Conservation (phyloP, 1,140 invertebrate genomes). For the Ostrea edulis region DNA sequence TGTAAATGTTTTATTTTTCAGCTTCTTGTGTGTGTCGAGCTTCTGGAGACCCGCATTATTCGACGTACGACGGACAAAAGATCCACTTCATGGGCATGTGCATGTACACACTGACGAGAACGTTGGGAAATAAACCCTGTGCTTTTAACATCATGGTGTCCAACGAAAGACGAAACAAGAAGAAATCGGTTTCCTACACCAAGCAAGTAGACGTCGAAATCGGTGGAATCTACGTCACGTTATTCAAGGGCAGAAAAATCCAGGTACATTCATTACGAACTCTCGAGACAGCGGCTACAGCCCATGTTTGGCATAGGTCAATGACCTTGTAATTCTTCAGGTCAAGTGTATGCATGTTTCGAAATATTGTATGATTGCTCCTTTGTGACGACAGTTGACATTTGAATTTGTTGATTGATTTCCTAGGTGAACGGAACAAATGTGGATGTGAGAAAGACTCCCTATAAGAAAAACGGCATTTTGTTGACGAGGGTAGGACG, state of each 20-base stretch:
- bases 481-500: background rate
- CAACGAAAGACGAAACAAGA: constrained; percentile 22
- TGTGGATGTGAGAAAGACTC: background rate
- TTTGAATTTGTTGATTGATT: background rate
- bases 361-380: no score
- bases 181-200: constrained; percentile 19
- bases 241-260: background rate
- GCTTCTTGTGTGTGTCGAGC: constrained; percentile 92
- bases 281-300: background rate
- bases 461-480: background rate
- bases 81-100: constrained; percentile 88
- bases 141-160: constrained; percentile 26
- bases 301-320: background rate
- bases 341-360: no score
- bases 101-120: constrained; percentile 70
- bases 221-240: background rate
- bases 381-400: background rate
- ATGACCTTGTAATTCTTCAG: background rate
- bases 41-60: constrained; percentile 94
- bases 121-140: constrained; percentile 41
- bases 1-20: constrained; percentile 64
- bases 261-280: background rate
- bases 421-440: background rate
- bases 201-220: constrained; percentile 22
- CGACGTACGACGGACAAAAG: constrained; percentile 93